phyloP scores from a whole-genome alignment of 2,888 invertebrate genomes.

The Onchidella celtica region DNA sequence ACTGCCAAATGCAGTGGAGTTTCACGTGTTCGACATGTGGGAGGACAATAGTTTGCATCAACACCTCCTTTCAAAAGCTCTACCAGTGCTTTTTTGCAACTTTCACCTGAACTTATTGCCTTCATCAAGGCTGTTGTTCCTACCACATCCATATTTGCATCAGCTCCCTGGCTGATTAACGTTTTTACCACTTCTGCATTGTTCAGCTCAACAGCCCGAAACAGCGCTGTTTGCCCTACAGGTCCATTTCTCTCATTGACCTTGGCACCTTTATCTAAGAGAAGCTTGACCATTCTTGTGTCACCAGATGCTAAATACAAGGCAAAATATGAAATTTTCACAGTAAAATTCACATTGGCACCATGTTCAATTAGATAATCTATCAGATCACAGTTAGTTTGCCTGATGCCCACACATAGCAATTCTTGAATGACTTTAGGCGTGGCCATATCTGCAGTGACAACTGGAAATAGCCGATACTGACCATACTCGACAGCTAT shows the following conservation, averaged over 20 bases:
- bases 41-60: constrained; percentile 10
- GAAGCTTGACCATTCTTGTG: background rate
- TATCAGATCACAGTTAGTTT: background rate
- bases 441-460: background rate
- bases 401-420: background rate
- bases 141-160: background rate
- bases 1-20: constrained; percentile 22
- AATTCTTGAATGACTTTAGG: background rate
- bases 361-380: constrained; percentile 10
- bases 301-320: constrained; percentile 9
- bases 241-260: background rate
- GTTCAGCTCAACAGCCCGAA: constrained; percentile 5
- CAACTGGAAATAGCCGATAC: background rate
- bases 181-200: background rate
- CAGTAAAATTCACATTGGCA: background rate
- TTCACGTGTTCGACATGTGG: background rate
- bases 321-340: background rate
- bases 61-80: constrained; percentile 9
- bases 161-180: constrained; percentile 11
- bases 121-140: constrained; percentile 10
- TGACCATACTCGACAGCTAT: background rate
- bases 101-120: background rate
- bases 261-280: constrained; percentile 8
- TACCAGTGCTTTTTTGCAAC: background rate
- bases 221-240: background rate